Percentiles rank a stretch among this genome's conserved stretches.
phyloP scores from a whole-genome alignment of 2,113 vertebrate species.

The Cyphotilapia sp. region DNA sequence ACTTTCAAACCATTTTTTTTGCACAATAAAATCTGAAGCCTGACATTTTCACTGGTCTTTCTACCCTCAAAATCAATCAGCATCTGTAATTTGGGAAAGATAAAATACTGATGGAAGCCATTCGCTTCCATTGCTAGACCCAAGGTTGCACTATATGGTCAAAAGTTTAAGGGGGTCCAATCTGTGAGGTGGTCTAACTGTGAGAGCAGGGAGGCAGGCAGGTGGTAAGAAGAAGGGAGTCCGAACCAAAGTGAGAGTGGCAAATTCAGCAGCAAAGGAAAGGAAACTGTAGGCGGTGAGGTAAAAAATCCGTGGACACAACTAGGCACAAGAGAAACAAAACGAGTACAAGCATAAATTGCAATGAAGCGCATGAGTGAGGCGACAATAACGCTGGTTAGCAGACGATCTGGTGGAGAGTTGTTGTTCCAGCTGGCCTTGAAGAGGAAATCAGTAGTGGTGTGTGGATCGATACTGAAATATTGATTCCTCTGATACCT shows the following conservation, averaged over 20 bases:
- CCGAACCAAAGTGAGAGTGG: background rate
- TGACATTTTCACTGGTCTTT: too few relatives aligned
- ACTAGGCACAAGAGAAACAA: background rate
- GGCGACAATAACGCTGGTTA: background rate
- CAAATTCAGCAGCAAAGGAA: background rate
- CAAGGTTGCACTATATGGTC: too few relatives aligned
- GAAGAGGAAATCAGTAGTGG: too few relatives aligned
- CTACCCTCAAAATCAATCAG: background rate
- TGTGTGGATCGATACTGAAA: fast-evolving
- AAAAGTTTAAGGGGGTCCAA: background rate
- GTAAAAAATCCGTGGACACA: background rate
- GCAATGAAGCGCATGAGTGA: background rate
- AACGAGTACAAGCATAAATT: too few relatives aligned
- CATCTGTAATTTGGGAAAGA: background rate
- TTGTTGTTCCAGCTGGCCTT: background rate
- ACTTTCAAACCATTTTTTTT: too few relatives aligned
- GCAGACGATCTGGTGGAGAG: background rate
- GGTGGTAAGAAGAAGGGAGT: background rate
- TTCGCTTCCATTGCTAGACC: background rate
- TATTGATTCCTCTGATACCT: too few relatives aligned
- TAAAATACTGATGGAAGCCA: background rate
- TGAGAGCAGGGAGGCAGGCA: background rate
- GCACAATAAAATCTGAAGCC: too few relatives aligned
- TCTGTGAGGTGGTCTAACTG: background rate
- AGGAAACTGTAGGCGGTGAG: background rate